Evolutionary conservation across 2,888 invertebrate genomes (phyloP).

Genomic region (Rhingia rostrata): DNA sequence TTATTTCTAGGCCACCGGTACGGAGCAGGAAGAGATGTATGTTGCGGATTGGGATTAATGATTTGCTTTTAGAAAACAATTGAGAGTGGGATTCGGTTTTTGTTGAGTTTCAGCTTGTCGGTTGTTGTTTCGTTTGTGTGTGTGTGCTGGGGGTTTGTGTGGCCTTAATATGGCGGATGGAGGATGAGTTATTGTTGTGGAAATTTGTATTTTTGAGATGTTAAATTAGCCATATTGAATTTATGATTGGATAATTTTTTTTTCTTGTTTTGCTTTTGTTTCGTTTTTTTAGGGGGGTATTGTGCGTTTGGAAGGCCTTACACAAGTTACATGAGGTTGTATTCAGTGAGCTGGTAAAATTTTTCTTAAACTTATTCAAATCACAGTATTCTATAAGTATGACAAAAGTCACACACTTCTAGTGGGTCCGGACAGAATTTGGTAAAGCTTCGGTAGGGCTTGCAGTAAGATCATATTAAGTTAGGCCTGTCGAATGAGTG

Average conservation of each 20-base stretch:
- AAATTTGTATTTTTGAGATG: constrained; percentile 49
- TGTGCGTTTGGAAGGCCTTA: too few species aligned
- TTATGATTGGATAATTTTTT: constrained; percentile 66
- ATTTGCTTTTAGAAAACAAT: constrained; percentile 72
- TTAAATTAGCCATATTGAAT: constrained; percentile 67
- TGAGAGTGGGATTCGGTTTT: constrained; percentile 49
- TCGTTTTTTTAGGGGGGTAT: background rate
- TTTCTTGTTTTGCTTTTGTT: background rate
- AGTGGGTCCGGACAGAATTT: too few species aligned
- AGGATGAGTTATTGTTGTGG: constrained; percentile 59
- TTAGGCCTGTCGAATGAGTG: too few species aligned
- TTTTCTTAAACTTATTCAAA: too few species aligned
- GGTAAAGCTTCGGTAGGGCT: too few species aligned
- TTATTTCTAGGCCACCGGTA: constrained; percentile 37
- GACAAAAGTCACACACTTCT: too few species aligned
- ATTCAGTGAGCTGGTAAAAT: too few species aligned
- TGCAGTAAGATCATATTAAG: too few species aligned
- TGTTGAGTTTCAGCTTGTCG: background rate
- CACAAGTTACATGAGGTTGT: too few species aligned
- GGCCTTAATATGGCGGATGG: background rate
- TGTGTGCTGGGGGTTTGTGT: background rate
- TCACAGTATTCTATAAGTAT: too few species aligned
- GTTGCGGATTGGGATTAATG: constrained; percentile 72
- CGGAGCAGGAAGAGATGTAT: constrained; percentile 34
- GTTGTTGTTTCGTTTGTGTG: constrained; percentile 8